phyloP scores from a whole-genome alignment of 2,797 vertebrate genomes.

The Rhodeus uyekii region DNA sequence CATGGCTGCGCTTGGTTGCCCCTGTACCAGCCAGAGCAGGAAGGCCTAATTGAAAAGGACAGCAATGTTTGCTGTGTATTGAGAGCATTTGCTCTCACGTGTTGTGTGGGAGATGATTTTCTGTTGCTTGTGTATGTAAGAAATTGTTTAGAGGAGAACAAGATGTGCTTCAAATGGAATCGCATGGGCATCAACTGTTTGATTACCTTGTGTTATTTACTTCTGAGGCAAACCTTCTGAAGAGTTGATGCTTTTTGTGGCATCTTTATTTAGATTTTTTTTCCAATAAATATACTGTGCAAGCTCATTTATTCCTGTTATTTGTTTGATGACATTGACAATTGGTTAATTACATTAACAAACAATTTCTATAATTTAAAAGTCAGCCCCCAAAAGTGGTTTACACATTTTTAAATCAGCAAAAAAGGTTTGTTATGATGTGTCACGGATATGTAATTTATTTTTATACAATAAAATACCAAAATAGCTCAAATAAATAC shows the following conservation, averaged over 20 bases:
- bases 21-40: neutral
- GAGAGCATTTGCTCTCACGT: constrained; percentile 14
- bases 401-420: no score
- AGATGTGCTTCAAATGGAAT: neutral
- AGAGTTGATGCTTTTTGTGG: neutral
- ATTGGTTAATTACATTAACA: neutral
- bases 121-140: constrained; percentile 23
- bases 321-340: no score
- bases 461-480: no score
- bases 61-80: constrained; percentile 18
- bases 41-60: constrained; percentile 42
- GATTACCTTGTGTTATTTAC: neutral
- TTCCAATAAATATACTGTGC: neutral
- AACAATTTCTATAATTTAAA: neutral
- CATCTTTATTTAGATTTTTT: neutral
- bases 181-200: neutral
- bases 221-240: neutral
- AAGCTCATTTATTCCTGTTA: no score
- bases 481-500: no score
- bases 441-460: no score
- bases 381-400: neutral
- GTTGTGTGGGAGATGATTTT: constrained; percentile 26
- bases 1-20: constrained; percentile 50
- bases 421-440: no score
- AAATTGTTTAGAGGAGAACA: neutral